These are phyloP conservation scores for Tenualosa ilisha DNA, from an alignment of 2,797 vertebrate genomes.

Conservation along the genomic window DNA sequence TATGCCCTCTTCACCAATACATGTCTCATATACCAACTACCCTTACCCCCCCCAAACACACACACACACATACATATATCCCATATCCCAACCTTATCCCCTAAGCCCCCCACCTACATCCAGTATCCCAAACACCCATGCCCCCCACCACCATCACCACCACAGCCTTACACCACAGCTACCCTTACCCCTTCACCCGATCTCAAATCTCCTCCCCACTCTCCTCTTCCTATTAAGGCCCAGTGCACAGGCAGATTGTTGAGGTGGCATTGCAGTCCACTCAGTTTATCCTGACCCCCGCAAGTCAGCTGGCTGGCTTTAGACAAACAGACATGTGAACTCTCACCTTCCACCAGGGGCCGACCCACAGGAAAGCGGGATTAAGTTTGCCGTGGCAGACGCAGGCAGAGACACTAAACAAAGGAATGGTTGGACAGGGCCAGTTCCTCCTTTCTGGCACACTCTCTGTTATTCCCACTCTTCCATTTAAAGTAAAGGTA, in stretches of 20 bases:
- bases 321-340: constrained; percentile 58
- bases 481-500: constrained; percentile 4
- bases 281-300: constrained; percentile 47
- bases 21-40: no score
- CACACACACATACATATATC: no score
- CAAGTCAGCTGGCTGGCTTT: constrained; percentile 35
- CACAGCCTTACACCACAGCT: no score
- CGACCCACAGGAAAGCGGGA: constrained; percentile 55
- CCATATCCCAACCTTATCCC: no score
- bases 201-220: not conserved
- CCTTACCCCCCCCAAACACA: no score
- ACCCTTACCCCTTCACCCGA: no score
- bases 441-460: constrained; percentile 5
- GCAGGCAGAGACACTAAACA: constrained; percentile 54
- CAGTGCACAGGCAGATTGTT: constrained; percentile 35
- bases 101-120: no score
- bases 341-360: constrained; percentile 55
- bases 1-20: not conserved
- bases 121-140: no score
- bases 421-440: constrained; percentile 1
- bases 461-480: not conserved
- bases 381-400: constrained; percentile 63
- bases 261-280: constrained; percentile 45
- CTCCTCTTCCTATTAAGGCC: not conserved
- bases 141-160: no score